These are phyloP conservation scores for Drosophila subquinaria DNA, from an alignment of 2,888 invertebrate genomes.

Conservation along the genomic window DNA sequence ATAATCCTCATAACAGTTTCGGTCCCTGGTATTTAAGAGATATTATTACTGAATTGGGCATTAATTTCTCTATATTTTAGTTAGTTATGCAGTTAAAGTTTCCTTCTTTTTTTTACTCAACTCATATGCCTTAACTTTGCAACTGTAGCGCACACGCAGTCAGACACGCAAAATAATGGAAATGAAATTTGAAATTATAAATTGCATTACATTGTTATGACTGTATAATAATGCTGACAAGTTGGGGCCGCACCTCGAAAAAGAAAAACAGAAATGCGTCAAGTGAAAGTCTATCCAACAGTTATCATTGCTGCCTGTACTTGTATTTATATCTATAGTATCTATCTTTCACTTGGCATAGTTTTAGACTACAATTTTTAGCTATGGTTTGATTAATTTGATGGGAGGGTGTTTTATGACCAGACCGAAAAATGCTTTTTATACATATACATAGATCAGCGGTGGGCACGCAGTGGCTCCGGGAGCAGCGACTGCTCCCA, in stretches of 20 bases:
- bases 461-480: too few relatives aligned
- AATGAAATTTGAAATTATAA: slow-evolving; percentile 64
- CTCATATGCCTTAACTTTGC: slow-evolving; percentile 24
- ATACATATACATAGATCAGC: background rate
- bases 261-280: slow-evolving; percentile 33
- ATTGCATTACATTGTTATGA: slow-evolving; percentile 55
- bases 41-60: background rate
- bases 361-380: background rate
- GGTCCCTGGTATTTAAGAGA: too few relatives aligned
- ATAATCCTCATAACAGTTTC: too few relatives aligned
- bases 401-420: background rate
- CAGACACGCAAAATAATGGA: slow-evolving; percentile 55
- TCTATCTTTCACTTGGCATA: background rate
- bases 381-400: background rate
- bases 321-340: background rate
- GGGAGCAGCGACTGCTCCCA: too few relatives aligned
- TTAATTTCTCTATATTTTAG: too few relatives aligned
- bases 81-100: background rate
- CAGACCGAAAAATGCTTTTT: background rate
- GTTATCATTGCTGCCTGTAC: slow-evolving; percentile 36
- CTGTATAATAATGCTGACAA: slow-evolving; percentile 44
- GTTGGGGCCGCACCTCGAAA: background rate
- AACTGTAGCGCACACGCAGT: slow-evolving; percentile 35
- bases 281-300: slow-evolving; percentile 45
- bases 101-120: background rate